Evolutionary conservation across 1,140 invertebrate species (phyloP), one percentile per base, ranked within the genome.

Genomic region (Diorhabda sublineata): DNA sequence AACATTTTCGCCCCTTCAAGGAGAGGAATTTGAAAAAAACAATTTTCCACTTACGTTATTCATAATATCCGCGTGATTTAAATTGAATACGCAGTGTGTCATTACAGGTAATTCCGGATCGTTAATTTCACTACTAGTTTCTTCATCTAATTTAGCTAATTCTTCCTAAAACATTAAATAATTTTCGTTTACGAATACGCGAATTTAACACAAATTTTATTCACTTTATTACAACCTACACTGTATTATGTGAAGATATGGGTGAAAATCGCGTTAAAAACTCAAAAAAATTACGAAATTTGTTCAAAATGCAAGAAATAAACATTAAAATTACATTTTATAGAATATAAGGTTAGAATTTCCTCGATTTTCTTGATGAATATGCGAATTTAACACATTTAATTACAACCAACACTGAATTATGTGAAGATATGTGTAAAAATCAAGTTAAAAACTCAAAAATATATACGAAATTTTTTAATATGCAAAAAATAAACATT

Each of bases 51-150:
- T 8, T 69, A 80, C 77, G 43, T 71, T 74, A 58, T 75, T 69
- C 85, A 91, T 87, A 26, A 92, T 90, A 61, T 80, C 77, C 1
- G 75, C 75, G 76, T 90, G 89, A 79, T 92, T 83, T 56, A 93
- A 79, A 61, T 89, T 90, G 59, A 91, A 85, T 9, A 91, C 85
- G 81, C 89, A 85, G 61, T 92, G 84, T 26, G 85, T 86, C 90
- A 93, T 92, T 52, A 78, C 57, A 4, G 85, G 84, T 65, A 86
- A 75, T 5, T 79, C 76, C 6, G 82, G 78, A 64, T 84, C 81
- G 43, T 78, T 66, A 9, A 79, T 52, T 52, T 77, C 52, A 61
- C 73, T 60, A 60, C 68, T 42, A 59, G 69, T 65, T 71, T 79
- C 65, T 75, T 5, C 74, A 70, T 85, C 82, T 42, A 84, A 11